Evolutionary conservation across 2,797 vertebrate species (phyloP).

Genomic region (Sebastes goodei): DNA sequence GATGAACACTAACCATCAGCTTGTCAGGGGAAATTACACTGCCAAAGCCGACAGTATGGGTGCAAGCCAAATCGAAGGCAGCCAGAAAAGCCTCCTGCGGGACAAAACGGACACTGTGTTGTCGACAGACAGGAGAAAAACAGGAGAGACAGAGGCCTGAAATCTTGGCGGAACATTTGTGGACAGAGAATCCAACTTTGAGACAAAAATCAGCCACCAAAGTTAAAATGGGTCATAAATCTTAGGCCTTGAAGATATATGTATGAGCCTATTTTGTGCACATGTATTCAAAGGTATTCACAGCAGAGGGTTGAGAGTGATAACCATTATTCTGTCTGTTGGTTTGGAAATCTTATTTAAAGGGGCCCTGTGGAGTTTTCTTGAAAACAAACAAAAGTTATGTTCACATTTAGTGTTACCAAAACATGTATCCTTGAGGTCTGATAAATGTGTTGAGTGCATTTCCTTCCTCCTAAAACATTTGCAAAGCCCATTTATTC

Average conservation of each 20-base stretch:
- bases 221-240: slow-evolving; percentile 24
- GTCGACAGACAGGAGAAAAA: slow-evolving; percentile 42
- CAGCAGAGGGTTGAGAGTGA: neutral
- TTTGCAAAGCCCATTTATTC: neutral
- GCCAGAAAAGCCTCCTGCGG: slow-evolving; percentile 43
- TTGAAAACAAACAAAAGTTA: neutral
- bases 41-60: slow-evolving; percentile 50
- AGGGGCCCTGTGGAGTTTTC: neutral
- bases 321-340: neutral
- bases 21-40: slow-evolving; percentile 56
- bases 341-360: neutral
- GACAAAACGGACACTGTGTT: slow-evolving; percentile 50
- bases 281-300: neutral
- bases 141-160: slow-evolving; percentile 31
- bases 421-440: neutral
- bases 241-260: neutral
- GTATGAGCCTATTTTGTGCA: neutral
- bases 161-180: slow-evolving; percentile 41
- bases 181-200: slow-evolving; percentile 7
- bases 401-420: neutral
- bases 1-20: slow-evolving; percentile 53
- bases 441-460: neutral
- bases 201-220: slow-evolving; percentile 23
- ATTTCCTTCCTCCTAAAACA: neutral
- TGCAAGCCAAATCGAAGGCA: slow-evolving; percentile 47